phyloP scores from a whole-genome alignment of 2,113 vertebrate genomes.

The Xerus inauris region DNA sequence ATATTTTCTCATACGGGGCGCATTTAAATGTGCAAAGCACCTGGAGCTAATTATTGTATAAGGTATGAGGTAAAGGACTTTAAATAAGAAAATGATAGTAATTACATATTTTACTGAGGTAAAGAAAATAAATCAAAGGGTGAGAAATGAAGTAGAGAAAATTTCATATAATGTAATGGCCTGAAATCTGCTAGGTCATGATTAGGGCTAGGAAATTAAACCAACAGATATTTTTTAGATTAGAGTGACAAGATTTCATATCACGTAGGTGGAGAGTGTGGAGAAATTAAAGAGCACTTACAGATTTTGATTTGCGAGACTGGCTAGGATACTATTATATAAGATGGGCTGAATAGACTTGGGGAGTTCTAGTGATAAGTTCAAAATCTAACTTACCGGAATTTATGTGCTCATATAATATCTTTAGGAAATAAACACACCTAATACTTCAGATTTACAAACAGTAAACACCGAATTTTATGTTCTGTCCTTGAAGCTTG shows the following conservation, averaged over 20 bases:
- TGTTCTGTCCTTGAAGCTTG: slow-evolving; percentile 24
- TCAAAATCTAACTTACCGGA: neutral
- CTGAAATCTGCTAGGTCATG: slow-evolving; percentile 9
- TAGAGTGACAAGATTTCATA: neutral
- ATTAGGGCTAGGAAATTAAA: neutral
- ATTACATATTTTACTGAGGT: neutral
- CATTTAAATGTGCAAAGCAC: neutral
- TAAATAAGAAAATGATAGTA: neutral
- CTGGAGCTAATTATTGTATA: neutral
- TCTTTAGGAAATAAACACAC: neutral
- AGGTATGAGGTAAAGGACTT: neutral
- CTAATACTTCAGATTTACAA: neutral
- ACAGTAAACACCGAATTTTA: slow-evolving; percentile 25
- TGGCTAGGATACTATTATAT: neutral
- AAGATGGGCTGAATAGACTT: neutral
- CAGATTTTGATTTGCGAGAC: neutral
- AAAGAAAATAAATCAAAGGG: neutral
- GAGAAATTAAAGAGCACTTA: neutral
- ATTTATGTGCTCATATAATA: neutral
- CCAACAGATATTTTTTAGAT: neutral
- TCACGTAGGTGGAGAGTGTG: neutral
- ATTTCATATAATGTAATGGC: neutral
- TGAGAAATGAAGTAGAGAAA: neutral
- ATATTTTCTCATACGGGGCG: neutral
- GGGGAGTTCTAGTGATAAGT: neutral